Conservation (phyloP, 2,797 vertebrate species). For the Clamator glandarius region DNA sequence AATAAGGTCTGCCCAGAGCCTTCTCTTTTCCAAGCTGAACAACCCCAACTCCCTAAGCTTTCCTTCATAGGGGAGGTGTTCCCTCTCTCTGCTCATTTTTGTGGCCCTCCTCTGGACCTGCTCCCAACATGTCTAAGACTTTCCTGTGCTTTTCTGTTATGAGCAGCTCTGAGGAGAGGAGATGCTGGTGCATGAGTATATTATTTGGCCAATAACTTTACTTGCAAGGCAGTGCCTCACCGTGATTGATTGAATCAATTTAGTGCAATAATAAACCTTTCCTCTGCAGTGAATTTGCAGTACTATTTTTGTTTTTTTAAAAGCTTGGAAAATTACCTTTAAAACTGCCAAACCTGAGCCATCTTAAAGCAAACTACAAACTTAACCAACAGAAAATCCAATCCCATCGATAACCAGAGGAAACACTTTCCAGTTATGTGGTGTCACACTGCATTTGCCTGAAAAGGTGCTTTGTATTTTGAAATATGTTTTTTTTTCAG, state of each 20-base stretch:
- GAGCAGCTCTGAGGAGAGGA: background rate
- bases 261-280: background rate
- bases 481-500: background rate
- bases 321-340: background rate
- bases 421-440: background rate
- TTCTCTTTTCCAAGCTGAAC: background rate
- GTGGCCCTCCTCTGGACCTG: background rate
- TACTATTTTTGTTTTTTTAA: background rate
- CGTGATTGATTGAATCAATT: background rate
- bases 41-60: background rate
- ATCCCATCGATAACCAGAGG: background rate
- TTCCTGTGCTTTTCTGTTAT: background rate
- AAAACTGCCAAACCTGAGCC: background rate
- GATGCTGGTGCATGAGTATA: background rate
- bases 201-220: background rate
- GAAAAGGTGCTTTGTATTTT: background rate
- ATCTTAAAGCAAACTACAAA: background rate
- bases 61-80: background rate
- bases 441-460: background rate
- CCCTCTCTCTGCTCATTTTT: background rate
- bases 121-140: background rate
- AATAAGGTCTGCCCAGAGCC: too few species aligned
- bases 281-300: background rate
- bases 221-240: background rate
- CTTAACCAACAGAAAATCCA: background rate